phyloP scores from a whole-genome alignment of 1,140 invertebrate genomes.

The Anastatus disparis region DNA sequence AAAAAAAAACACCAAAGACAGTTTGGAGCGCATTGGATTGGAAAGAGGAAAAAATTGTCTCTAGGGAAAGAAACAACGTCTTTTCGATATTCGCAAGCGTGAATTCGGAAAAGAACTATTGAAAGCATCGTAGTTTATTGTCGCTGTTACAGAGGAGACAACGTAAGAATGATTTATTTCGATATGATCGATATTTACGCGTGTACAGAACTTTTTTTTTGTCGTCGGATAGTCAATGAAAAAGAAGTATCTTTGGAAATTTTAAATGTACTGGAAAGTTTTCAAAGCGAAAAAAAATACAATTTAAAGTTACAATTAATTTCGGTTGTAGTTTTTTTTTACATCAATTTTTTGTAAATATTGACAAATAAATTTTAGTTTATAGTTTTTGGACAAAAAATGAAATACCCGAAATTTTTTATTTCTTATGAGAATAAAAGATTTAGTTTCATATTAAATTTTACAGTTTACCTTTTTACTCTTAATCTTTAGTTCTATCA shows the following conservation, averaged over 20 bases:
- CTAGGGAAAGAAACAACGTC: background rate
- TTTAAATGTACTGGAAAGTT: background rate
- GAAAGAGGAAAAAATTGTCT: conserved; percentile 4
- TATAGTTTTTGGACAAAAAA: too few species aligned
- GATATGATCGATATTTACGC: conserved; percentile 16
- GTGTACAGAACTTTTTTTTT: background rate
- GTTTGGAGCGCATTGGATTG: background rate
- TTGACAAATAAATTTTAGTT: too few species aligned
- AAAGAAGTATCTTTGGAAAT: background rate
- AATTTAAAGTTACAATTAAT: too few species aligned
- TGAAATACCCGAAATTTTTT: too few species aligned
- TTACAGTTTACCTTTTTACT: too few species aligned
- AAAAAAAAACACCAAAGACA: background rate
- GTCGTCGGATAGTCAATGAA: background rate
- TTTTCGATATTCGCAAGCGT: conserved; percentile 6
- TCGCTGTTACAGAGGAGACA: background rate
- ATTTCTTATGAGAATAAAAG: too few species aligned
- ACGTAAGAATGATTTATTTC: conserved; percentile 26
- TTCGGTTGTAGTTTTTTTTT: too few species aligned
- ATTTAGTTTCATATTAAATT: too few species aligned
- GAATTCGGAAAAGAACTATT: background rate
- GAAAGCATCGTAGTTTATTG: background rate
- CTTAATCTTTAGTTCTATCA: too few species aligned
- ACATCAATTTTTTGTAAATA: too few species aligned
- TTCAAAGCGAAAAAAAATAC: too few species aligned